Evolutionary conservation across 2,113 vertebrate genomes (phyloP).

Genomic region (Cephalopterus ornatus): DNA sequence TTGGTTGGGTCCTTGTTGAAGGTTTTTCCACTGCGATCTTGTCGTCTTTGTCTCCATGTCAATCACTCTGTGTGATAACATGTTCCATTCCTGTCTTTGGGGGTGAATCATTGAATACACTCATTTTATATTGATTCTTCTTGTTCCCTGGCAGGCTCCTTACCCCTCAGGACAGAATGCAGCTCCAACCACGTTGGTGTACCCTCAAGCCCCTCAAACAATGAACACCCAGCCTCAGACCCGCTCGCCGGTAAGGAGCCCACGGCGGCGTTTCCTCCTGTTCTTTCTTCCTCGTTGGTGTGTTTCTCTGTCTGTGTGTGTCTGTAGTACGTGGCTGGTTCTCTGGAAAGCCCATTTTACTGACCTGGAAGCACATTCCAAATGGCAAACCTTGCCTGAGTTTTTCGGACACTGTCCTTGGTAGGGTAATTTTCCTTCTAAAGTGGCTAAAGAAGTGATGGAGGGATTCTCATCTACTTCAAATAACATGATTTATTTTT

Average conservation of each 20-base stretch:
- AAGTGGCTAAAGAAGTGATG: not conserved
- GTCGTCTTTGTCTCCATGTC: fast-evolving
- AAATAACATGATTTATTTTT: not conserved
- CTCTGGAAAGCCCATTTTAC: not conserved
- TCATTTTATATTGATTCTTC: not conserved
- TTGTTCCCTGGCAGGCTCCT: slow-evolving; percentile 80
- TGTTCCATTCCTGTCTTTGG: not conserved
- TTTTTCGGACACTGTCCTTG: not conserved
- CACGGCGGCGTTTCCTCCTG: not conserved
- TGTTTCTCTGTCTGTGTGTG: not conserved
- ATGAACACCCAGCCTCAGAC: slow-evolving; percentile 95
- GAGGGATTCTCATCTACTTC: not conserved
- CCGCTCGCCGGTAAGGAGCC: slow-evolving; percentile 87
- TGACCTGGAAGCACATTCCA: slow-evolving; percentile 5
- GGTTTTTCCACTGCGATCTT: fast-evolving
- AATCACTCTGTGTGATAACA: fast-evolving
- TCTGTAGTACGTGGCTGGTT: not conserved
- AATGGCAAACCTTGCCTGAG: not conserved
- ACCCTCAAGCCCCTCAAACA: slow-evolving; percentile 91
- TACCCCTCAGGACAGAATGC: slow-evolving; percentile 95
- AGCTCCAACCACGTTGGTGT: slow-evolving; percentile 88
- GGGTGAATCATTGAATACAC: not conserved
- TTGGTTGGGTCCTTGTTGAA: fast-evolving
- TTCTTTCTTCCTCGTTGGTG: not conserved
- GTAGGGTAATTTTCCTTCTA: not conserved